Conservation (phyloP, 1,140 invertebrate genomes). For the Sycophila sp. region DNA sequence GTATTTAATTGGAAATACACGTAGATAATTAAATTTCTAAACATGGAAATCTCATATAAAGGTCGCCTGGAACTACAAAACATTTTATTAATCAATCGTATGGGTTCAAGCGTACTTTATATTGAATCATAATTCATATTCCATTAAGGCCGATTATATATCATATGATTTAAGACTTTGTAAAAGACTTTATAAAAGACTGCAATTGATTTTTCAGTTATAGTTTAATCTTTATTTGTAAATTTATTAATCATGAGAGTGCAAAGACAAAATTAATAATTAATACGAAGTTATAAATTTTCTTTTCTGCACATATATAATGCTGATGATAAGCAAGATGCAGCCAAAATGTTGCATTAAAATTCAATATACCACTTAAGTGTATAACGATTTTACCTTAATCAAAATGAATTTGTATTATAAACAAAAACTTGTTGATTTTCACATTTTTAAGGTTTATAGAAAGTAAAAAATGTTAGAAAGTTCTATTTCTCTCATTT, state of each 20-base stretch:
- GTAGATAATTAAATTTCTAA: conserved; percentile 16
- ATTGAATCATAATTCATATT: neutral
- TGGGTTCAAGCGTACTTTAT: neutral
- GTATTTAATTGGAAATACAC: conserved; percentile 4
- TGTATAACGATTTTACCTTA: conserved; percentile 7
- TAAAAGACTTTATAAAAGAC: conserved; percentile 36
- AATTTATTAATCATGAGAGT: conserved; percentile 13
- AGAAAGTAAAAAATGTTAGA: no score
- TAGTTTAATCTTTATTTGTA: conserved; percentile 15
- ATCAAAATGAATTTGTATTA: no score
- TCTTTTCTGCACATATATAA: no score
- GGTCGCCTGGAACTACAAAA: conserved; percentile 8
- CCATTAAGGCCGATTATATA: conserved; percentile 9
- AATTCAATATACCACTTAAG: no score
- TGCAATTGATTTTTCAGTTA: conserved; percentile 14
- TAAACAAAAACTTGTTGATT: no score
- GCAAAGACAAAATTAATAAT: conserved; percentile 14
- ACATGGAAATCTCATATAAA: neutral
- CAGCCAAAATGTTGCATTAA: conserved; percentile 4
- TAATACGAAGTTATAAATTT: no score
- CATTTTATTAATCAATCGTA: neutral
- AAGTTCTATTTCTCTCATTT: no score
- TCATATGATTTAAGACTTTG: conserved; percentile 25
- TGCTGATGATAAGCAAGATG: no score
- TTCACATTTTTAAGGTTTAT: no score